phyloP scores from a whole-genome alignment of 2,888 invertebrate genomes.

The Apotomis capreana region DNA sequence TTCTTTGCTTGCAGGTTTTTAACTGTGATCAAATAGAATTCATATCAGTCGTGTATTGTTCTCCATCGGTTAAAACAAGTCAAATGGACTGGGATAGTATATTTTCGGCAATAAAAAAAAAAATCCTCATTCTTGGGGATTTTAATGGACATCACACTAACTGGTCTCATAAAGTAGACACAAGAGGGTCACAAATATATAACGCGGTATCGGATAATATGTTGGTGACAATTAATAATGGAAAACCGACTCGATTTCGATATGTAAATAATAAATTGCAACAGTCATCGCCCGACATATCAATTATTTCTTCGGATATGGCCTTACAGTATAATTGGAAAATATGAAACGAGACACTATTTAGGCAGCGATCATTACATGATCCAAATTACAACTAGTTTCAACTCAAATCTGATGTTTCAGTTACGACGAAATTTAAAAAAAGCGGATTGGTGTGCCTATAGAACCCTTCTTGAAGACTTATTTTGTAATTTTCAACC shows the following conservation, averaged over 20 bases:
- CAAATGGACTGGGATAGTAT: conserved; percentile 43
- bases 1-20: conserved; percentile 36
- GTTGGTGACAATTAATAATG: conserved; percentile 41
- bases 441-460: background rate
- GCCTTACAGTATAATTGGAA: background rate
- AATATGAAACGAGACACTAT: background rate
- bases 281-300: conserved; percentile 33
- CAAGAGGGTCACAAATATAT: conserved; percentile 27
- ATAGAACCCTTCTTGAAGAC: background rate
- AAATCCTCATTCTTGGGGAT: conserved; percentile 41
- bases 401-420: too few species aligned
- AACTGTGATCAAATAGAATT: conserved; percentile 35
- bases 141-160: conserved; percentile 44
- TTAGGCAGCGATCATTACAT: background rate
- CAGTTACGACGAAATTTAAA: background rate
- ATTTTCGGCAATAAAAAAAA: conserved; percentile 31
- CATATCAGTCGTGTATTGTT: conserved; percentile 43
- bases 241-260: conserved; percentile 41
- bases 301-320: conserved; percentile 38
- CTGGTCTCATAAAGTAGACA: conserved; percentile 34
- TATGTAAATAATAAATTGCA: conserved; percentile 39
- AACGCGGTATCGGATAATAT: conserved; percentile 38
- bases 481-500: background rate
- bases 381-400: background rate
- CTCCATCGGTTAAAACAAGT: conserved; percentile 35